These are phyloP conservation scores for Machimus rusticus DNA, from an alignment of 2,888 invertebrate genomes.

Conservation along the genomic window DNA sequence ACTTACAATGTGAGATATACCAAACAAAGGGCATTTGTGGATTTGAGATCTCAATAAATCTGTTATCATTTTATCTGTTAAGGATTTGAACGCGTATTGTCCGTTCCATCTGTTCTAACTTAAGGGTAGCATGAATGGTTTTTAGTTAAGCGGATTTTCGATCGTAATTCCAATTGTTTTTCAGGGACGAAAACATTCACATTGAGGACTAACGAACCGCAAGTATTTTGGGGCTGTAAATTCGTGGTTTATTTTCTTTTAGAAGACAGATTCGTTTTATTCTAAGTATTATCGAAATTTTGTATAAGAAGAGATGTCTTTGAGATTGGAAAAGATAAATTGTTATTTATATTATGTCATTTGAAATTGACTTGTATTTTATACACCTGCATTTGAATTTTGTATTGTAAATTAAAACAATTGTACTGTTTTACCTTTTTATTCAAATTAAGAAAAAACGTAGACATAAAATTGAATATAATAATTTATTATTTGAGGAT, in stretches of 20 bases:
- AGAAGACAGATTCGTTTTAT: background rate
- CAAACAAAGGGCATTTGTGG: background rate
- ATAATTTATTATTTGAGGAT: no score
- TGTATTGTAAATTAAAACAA: background rate
- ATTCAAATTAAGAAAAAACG: no score
- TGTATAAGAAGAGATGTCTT: background rate
- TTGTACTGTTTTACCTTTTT: background rate
- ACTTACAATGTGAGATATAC: background rate
- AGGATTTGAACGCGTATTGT: background rate
- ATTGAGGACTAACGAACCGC: background rate
- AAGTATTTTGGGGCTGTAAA: background rate
- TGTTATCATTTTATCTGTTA: background rate
- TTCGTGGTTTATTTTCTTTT: background rate
- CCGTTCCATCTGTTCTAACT: background rate
- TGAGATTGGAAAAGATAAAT: background rate
- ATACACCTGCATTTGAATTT: background rate
- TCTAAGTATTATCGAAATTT: background rate
- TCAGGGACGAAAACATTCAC: background rate
- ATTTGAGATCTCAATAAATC: background rate
- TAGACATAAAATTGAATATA: no score
- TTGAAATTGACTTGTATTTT: background rate
- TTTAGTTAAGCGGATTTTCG: background rate
- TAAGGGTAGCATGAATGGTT: background rate
- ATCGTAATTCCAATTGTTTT: background rate
- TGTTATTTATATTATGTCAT: background rate